These are phyloP conservation scores for Upupa epops DNA, from an alignment of 2,113 vertebrate genomes.

Conservation along the genomic window DNA sequence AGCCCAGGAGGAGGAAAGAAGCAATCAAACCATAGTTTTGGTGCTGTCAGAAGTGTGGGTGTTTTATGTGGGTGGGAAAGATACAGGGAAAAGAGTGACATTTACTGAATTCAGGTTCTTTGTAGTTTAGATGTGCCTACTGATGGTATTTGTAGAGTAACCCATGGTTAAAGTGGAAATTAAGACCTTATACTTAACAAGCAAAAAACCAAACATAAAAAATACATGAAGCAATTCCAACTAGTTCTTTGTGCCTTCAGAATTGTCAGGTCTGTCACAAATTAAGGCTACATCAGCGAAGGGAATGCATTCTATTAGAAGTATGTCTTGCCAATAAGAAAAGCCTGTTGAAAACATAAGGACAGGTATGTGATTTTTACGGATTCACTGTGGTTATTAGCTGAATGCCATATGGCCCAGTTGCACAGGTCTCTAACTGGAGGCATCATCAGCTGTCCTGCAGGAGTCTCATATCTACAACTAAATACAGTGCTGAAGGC, in stretches of 20 bases:
- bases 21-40: not conserved
- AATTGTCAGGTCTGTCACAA: not conserved
- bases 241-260: not conserved
- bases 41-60: constrained; percentile 11
- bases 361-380: not conserved
- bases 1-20: not conserved
- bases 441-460: not conserved
- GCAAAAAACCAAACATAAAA: not conserved
- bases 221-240: not conserved
- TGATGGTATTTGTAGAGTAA: constrained; percentile 24
- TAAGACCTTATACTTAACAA: not conserved
- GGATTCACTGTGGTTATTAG: rapidly evolving
- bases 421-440: not conserved
- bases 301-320: not conserved
- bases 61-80: not conserved
- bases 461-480: not conserved
- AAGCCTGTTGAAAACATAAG: not conserved
- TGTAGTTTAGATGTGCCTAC: constrained; percentile 8
- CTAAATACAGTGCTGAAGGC: not conserved
- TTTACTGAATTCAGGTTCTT: constrained; percentile 17
- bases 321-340: not conserved
- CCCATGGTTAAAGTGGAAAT: not conserved
- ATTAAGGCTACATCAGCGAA: not conserved
- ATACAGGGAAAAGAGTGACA: not conserved
- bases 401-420: not conserved